Evolutionary conservation across 2,888 invertebrate species (phyloP), one percentile per base, ranked within the genome.

Genomic region (Rotaria magnacalcarata): DNA sequence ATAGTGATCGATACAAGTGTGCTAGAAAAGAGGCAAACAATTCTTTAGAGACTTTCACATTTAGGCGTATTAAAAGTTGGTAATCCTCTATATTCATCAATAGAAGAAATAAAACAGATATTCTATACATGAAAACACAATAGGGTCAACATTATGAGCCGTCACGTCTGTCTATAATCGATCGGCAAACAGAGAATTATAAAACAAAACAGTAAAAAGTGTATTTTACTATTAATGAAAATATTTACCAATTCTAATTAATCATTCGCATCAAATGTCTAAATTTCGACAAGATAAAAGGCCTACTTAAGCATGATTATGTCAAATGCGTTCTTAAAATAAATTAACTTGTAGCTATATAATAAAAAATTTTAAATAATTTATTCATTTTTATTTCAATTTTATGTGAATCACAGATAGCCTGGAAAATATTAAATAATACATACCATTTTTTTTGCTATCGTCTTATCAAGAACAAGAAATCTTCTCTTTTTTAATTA

Each of bases 201-300:
- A 60, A 60, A n/a, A 10, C 11, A 60, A 27, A n/a, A 16, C 1
- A 52, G 52, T 27, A 27, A 27, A 60, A 14, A 14, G 14, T 5
- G 34, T 34, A 67, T 34, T 67, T 67, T 67, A 67, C 67, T 67
- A 67, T 67, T 67, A 67, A 67, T 67, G 34, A 16, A 34, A 67
- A 67, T 67, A 67, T 67, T 67, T 67, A 27, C 16, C 14, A 67
- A 34, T 34, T 34, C 67, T 67, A 67, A 34, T 67, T 67, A 67
- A 67, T 67, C 67, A 67, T 67, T 67, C 34, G 7, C 24, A n/a
- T 24, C n/a, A n/a, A n/a, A 58, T 58, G 58, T 58, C 7, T 5
- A n/a, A n/a, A 58, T 58, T 24, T 7, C n/a, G 24, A 58, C 24
- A n/a, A n/a, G 16, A 58, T 58, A 58, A 58, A n/a, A 58, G 24